Base-by-base conservation (phyloP, 2,113 vertebrate species). In the Tragelaphus imberbis region DNA sequence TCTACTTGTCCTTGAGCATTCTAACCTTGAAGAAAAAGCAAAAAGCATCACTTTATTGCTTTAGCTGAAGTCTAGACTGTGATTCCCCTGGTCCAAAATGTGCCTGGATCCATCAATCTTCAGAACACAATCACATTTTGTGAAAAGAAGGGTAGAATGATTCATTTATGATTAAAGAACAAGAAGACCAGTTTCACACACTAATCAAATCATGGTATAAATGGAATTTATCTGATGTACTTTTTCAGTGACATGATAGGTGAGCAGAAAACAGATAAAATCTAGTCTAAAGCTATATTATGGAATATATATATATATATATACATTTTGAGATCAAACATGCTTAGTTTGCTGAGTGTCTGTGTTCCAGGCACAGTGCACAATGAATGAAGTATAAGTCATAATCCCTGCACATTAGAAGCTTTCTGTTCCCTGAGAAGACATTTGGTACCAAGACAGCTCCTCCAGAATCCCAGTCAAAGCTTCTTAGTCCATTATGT, bases 1-100 rank as follows among this genome's bases (percentile, higher is more conserved):
- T 33, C 63, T 84, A 96, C 2, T 68, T 4, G 27, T 81, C 88
- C 14, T 44, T 19, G 4, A 79, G 65, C 82, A 49, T 94, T 98
- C 91, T 96, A 93, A 97, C 95, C 59, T 84, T 97, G 93, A 97
- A 98, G 96, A 95, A 98, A 98, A 98, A 88, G 0, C 81, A 23
- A 98, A 98, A 98, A 88, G 0, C 79, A 23, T 28, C 36, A 79
- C 14, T 92, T 96, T 84, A 81, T 75, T 96, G 59, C 59, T 88
- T 90, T 93, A 51, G n/a, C 49, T 82, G n/a, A 82, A 94, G 92
- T 92, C 49, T 96, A 93, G 91, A 86, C 63, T 68, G 10, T 95
- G 36, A 94, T 91, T 91, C 21, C 21, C 25, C 21, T 59, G 55
- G 63, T 82, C 55, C 63, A 79, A 90, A 97, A 88, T 95, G 79